Conservation (phyloP, 2,797 vertebrate genomes). For the Coracias cyanogaster region DNA sequence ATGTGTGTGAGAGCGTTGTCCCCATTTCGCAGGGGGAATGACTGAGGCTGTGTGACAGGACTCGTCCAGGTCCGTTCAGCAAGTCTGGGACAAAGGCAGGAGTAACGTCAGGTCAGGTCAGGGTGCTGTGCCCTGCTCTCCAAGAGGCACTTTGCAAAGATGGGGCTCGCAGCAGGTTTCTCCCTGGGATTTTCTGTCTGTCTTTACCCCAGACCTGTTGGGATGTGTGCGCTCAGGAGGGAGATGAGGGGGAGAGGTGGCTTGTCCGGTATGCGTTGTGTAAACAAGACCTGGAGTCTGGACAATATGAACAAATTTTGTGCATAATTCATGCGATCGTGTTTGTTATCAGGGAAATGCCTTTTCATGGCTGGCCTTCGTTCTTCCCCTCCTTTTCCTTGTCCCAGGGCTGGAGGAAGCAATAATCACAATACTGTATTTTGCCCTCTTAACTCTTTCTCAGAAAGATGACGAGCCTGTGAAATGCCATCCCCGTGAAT, state of each 20-base stretch:
- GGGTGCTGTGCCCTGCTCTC: neutral
- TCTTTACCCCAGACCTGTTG: neutral
- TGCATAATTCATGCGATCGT: slow-evolving; percentile 41
- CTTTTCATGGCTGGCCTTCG: slow-evolving; percentile 62
- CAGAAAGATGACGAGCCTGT: neutral
- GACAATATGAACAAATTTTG: slow-evolving; percentile 24
- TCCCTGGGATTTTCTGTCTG: neutral
- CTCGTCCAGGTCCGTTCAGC: neutral
- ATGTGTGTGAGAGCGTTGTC: neutral
- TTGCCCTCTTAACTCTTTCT: slow-evolving; percentile 67
- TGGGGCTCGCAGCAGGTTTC: neutral
- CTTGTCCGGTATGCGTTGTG: slow-evolving; percentile 16
- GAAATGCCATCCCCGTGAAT: neutral
- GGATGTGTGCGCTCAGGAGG: neutral
- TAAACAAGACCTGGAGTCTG: slow-evolving; percentile 55
- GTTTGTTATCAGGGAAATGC: slow-evolving; percentile 79
- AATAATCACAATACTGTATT: slow-evolving; percentile 70
- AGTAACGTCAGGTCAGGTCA: accelerated
- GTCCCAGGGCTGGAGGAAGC: slow-evolving; percentile 67
- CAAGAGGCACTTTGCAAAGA: neutral
- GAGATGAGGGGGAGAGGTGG: neutral
- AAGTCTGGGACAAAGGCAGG: neutral
- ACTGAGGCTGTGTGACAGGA: accelerated
- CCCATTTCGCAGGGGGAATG: neutral
- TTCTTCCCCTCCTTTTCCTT: slow-evolving; percentile 69